phyloP scores from a whole-genome alignment of 53 echinoderm and acorn worm genomes.

The Patiria pectinifera region DNA sequence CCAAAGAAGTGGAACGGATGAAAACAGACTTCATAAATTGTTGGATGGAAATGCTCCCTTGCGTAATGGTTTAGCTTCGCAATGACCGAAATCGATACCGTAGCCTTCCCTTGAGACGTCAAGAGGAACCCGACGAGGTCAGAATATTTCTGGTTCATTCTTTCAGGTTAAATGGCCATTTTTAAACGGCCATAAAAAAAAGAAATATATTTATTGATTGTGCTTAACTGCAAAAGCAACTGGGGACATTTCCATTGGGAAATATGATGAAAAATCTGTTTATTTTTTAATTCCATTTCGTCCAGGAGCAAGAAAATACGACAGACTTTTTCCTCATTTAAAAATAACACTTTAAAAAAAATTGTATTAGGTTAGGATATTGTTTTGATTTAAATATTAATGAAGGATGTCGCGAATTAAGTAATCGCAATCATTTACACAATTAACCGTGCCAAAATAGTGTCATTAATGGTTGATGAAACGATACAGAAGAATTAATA shows the following conservation, averaged over 20 bases:
- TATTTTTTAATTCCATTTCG: background rate
- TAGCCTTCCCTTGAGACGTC: background rate
- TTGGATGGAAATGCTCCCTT: background rate
- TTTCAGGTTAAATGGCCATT: constrained; percentile 12
- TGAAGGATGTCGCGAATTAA: no score
- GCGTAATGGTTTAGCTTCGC: background rate
- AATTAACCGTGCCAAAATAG: no score
- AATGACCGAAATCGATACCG: constrained; percentile 1
- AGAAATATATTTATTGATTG: background rate
- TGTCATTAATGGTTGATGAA: no score
- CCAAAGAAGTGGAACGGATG: background rate
- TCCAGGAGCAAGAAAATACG: background rate
- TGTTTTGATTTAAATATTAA: no score
- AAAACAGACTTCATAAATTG: constrained; percentile 10
- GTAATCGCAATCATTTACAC: no score
- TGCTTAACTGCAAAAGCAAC: background rate
- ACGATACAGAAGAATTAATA: no score
- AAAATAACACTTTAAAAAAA: no score
- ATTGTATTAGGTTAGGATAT: no score
- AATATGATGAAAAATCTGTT: background rate
- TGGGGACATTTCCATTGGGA: background rate
- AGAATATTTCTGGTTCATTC: constrained; percentile 24
- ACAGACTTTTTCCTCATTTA: no score
- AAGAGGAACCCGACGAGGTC: background rate
- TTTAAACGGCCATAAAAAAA: background rate